phyloP scores from a whole-genome alignment of 2,797 vertebrate genomes.

The Echeneis naucrates region DNA sequence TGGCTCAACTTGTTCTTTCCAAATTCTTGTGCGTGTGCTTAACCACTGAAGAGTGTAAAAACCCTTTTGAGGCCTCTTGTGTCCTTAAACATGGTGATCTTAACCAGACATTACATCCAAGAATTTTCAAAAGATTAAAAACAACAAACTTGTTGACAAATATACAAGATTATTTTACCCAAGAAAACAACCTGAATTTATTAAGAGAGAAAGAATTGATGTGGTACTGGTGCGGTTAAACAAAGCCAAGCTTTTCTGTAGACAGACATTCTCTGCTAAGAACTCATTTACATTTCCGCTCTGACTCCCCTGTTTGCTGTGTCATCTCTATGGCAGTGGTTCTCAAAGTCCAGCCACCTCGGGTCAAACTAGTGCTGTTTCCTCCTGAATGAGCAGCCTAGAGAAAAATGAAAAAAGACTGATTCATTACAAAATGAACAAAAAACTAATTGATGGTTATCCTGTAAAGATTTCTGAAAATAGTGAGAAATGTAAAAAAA shows the following conservation, averaged over 20 bases:
- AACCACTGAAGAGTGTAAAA: slow-evolving; percentile 4
- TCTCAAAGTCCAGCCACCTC: slow-evolving; percentile 43
- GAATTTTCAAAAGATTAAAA: background rate
- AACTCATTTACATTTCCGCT: slow-evolving; percentile 34
- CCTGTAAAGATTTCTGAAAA: background rate
- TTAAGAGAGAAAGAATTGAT: slow-evolving; percentile 63
- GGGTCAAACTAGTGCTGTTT: slow-evolving; percentile 84
- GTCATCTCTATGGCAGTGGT: slow-evolving; percentile 60
- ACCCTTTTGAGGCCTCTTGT: background rate
- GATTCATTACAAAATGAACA: background rate
- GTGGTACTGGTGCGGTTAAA: slow-evolving; percentile 33
- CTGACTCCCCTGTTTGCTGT: slow-evolving; percentile 22
- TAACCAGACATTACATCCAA: slow-evolving; percentile 4
- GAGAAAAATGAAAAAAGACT: background rate
- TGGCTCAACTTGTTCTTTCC: background rate
- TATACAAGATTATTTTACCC: slow-evolving; percentile 44
- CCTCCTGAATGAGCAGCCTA: slow-evolving; percentile 88
- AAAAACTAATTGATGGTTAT: background rate
- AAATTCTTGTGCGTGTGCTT: slow-evolving; percentile 1
- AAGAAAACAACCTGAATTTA: slow-evolving; percentile 71
- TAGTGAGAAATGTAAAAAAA: too few species aligned
- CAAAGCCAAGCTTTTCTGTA: slow-evolving; percentile 29
- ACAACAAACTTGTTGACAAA: slow-evolving; percentile 41
- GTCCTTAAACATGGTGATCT: slow-evolving; percentile 5
- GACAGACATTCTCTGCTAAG: slow-evolving; percentile 40